A percentile compares a stretch with the other conserved stretches of the same genome.
Evolutionary conservation across 2,888 invertebrate species (phyloP).

Genomic region (Dimorphilus gyrociliatus): DNA sequence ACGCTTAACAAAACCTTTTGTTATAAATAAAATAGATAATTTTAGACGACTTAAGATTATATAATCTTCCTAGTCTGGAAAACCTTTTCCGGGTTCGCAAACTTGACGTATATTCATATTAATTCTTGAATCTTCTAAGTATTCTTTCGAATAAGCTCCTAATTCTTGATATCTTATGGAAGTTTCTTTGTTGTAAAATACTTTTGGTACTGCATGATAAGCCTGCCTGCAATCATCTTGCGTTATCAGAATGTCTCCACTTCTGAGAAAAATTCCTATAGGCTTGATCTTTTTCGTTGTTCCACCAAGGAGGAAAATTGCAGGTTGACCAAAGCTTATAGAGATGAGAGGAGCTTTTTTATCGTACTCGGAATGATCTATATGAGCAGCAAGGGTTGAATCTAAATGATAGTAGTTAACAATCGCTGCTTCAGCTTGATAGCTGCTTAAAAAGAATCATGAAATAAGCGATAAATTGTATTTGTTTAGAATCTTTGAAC

Average conservation of each 20-base stretch:
- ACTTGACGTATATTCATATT: constrained; percentile 91
- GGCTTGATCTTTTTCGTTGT: constrained; percentile 41
- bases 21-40: no score
- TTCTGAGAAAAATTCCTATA: constrained; percentile 50
- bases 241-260: constrained; percentile 86
- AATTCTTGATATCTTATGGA: not conserved
- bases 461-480: no score
- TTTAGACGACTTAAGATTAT: no score
- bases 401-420: constrained; percentile 88
- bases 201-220: constrained; percentile 84
- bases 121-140: constrained; percentile 57
- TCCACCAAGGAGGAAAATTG: constrained; percentile 82
- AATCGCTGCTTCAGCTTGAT: constrained; percentile 68
- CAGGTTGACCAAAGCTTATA: constrained; percentile 83
- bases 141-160: constrained; percentile 30
- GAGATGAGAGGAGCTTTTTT: constrained; percentile 74
- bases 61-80: constrained; percentile 3
- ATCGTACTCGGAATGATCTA: constrained; percentile 79
- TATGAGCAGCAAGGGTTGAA: constrained; percentile 79
- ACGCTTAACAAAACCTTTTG: no score
- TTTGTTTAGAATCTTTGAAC: not conserved
- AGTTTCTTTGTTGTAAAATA: constrained; percentile 34
- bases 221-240: constrained; percentile 61
- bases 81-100: constrained; percentile 37
- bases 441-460: no score